Conservation (phyloP, 2,888 invertebrate species). For the Temnothorax rugatulus region DNA sequence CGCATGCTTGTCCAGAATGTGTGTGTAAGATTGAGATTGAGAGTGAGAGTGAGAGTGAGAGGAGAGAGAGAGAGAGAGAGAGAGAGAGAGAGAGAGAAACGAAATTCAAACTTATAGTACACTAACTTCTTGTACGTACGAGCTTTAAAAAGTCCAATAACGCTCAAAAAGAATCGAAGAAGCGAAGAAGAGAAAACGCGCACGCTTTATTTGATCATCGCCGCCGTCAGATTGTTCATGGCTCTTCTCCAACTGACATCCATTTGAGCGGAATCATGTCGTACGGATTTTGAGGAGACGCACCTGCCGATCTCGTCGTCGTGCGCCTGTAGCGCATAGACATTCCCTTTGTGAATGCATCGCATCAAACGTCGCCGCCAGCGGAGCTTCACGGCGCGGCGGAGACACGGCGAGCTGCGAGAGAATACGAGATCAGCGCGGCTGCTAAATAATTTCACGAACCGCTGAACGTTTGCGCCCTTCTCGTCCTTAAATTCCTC, state of each 20-base stretch:
- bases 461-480: constrained; percentile 44
- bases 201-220: not conserved
- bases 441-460: constrained; percentile 66
- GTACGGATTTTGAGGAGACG: constrained; percentile 1
- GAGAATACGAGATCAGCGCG: constrained; percentile 69
- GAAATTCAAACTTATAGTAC: not conserved
- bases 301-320: constrained; percentile 44
- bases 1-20: not conserved
- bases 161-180: not conserved
- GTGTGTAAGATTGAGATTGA: no score
- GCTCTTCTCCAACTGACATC: constrained; percentile 4
- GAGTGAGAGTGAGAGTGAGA: no score
- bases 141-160: not conserved
- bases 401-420: constrained; percentile 57
- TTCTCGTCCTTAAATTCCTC: constrained; percentile 28
- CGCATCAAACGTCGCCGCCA: constrained; percentile 34
- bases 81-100: not conserved
- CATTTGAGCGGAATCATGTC: constrained; percentile 28
- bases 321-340: constrained; percentile 29
- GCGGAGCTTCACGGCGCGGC: constrained; percentile 46
- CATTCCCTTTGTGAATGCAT: constrained; percentile 61
- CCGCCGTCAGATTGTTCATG: not conserved
- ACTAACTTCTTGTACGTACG: not conserved
- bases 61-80: not conserved
- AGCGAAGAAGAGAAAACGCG: not conserved